Conservation (phyloP, 2,888 invertebrate genomes). For the Vesta saturnalis region DNA sequence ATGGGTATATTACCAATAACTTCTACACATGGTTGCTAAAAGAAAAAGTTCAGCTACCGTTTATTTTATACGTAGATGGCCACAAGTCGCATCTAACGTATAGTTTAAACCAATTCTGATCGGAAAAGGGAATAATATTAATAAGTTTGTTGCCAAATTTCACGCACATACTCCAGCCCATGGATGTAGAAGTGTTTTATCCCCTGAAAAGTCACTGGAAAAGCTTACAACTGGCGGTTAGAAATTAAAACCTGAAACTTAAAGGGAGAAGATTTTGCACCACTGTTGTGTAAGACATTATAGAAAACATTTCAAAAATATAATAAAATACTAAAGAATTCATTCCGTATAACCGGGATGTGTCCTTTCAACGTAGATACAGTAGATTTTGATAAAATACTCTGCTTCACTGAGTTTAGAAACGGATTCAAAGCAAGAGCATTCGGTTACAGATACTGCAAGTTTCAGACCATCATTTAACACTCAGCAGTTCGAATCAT, state of each 20-base stretch:
- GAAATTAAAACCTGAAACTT: neutral
- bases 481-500: neutral
- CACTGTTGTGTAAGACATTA: neutral
- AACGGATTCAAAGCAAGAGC: neutral
- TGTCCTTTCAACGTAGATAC: neutral
- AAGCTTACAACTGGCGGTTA: neutral
- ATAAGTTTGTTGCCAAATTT: conserved; percentile 55
- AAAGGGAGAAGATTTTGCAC: neutral
- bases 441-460: neutral
- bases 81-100: conserved; percentile 54
- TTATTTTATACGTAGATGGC: conserved; percentile 57
- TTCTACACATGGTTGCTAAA: conserved; percentile 55
- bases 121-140: conserved; percentile 51
- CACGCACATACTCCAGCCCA: conserved; percentile 55
- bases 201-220: conserved; percentile 52
- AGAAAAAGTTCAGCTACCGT: conserved; percentile 49
- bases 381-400: neutral
- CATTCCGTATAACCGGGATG: neutral
- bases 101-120: conserved; percentile 54
- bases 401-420: too few species aligned
- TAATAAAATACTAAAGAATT: too few species aligned
- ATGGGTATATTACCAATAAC: conserved; percentile 56
- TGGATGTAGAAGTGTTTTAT: conserved; percentile 55
- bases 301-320: neutral
- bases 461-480: neutral